Conservation (phyloP, 2,888 invertebrate species). For the Sarcophaga carnaria region DNA sequence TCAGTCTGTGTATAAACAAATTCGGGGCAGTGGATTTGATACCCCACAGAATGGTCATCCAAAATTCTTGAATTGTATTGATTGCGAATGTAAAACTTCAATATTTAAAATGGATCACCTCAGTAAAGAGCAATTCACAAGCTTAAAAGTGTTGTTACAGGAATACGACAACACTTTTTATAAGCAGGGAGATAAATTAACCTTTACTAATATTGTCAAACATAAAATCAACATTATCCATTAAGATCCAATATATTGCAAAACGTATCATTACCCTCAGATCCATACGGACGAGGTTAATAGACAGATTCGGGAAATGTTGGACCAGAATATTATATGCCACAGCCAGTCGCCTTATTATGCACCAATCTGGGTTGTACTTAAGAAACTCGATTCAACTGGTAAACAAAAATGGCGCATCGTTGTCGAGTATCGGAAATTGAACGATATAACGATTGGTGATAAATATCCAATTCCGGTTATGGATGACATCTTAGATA, state of each 20-base stretch:
- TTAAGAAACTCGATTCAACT: slow-evolving; percentile 50
- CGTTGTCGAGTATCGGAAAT: slow-evolving; percentile 53
- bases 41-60: too few relatives aligned
- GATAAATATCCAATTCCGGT: slow-evolving; percentile 54
- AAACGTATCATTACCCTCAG: not conserved
- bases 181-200: too few relatives aligned
- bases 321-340: slow-evolving; percentile 34
- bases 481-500: slow-evolving; percentile 53
- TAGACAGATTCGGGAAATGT: slow-evolving; percentile 28
- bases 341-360: slow-evolving; percentile 47
- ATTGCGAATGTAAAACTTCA: too few relatives aligned
- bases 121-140: not conserved
- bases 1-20: too few relatives aligned
- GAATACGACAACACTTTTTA: too few relatives aligned
- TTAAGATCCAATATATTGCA: not conserved
- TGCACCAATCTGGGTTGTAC: slow-evolving; percentile 49
- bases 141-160: not conserved
- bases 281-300: slow-evolving; percentile 25
- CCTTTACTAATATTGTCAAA: not conserved
- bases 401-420: slow-evolving; percentile 58
- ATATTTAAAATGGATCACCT: too few relatives aligned
- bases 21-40: too few relatives aligned
- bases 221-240: not conserved
- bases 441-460: slow-evolving; percentile 55
- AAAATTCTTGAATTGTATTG: too few relatives aligned